A percentile compares a stretch with the other conserved stretches of the same genome.
phyloP scores from a whole-genome alignment of 2,888 invertebrate genomes.

The Salticus scenicus region DNA sequence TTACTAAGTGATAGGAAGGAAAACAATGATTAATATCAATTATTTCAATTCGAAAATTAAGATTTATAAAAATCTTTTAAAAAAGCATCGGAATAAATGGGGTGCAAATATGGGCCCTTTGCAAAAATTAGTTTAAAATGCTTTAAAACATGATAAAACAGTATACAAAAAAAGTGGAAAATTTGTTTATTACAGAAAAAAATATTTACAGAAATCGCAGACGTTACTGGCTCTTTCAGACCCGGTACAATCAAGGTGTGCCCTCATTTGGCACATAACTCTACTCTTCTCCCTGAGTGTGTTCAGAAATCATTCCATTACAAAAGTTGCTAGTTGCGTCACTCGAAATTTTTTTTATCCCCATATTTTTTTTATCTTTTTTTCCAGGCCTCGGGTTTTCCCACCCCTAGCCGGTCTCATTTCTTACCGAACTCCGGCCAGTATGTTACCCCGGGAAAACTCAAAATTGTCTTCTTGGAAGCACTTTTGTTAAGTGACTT shows the following conservation, averaged over 20 bases:
- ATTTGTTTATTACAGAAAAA: background rate
- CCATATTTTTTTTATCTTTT: too few relatives aligned
- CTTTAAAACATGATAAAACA: background rate
- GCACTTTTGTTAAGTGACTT: too few relatives aligned
- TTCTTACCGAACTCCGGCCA: too few relatives aligned
- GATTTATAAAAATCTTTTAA: too few relatives aligned
- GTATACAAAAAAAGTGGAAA: background rate
- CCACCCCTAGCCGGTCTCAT: too few relatives aligned
- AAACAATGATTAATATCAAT: conserved; percentile 1
- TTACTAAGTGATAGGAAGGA: background rate
- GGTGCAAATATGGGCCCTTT: background rate
- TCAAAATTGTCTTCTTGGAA: too few relatives aligned
- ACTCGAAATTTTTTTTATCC: background rate
- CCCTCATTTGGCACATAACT: background rate
- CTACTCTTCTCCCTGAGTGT: background rate
- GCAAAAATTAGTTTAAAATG: background rate
- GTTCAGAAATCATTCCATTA: background rate
- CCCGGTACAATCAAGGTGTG: background rate
- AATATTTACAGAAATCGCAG: background rate
- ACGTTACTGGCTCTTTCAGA: background rate
- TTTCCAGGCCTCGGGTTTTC: too few relatives aligned
- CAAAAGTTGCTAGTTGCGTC: background rate
- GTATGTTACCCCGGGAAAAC: too few relatives aligned
- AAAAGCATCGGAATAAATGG: background rate
- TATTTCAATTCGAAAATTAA: background rate